Evolutionary conservation across 1,140 invertebrate species (phyloP).

Genomic region (Magallana ariakensis): DNA sequence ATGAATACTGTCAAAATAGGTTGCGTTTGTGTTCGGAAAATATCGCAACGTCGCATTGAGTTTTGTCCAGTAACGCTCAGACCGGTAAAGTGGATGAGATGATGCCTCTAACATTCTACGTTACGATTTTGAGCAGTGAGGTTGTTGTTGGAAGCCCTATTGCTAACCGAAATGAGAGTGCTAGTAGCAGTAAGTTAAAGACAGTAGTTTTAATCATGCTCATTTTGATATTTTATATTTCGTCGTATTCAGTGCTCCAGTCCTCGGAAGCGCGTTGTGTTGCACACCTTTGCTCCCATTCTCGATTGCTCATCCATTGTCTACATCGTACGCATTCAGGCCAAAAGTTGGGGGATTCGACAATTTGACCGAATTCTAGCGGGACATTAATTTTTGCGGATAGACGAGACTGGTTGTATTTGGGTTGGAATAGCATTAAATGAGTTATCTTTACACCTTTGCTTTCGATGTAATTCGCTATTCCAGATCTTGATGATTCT

Average conservation of each 20-base stretch:
- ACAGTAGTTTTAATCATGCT: too few species aligned
- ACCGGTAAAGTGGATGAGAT: not conserved
- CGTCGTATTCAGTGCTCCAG: too few species aligned
- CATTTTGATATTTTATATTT: too few species aligned
- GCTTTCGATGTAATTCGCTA: not conserved
- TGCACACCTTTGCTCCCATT: too few species aligned
- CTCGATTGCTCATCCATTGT: too few species aligned
- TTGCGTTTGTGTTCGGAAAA: not conserved
- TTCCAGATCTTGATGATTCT: constrained; percentile 2
- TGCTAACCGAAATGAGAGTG: too few species aligned
- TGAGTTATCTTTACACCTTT: constrained; percentile 4
- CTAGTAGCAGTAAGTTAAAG: too few species aligned
- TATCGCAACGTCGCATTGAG: not conserved
- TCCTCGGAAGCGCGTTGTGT: too few species aligned
- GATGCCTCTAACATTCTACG: not conserved
- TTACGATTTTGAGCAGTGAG: not conserved
- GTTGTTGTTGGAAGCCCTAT: too few species aligned
- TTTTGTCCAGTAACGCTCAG: not conserved
- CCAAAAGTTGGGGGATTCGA: too few species aligned
- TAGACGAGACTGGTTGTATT: not conserved
- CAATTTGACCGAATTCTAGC: too few species aligned
- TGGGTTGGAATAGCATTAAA: not conserved
- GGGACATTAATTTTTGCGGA: not conserved
- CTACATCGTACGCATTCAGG: too few species aligned
- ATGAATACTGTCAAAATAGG: not conserved